A percentile compares a stretch with the other conserved stretches of the same genome.
These are phyloP conservation scores for Teleopsis dalmanni DNA, from an alignment of 1,140 invertebrate species.

Conservation along the genomic window DNA sequence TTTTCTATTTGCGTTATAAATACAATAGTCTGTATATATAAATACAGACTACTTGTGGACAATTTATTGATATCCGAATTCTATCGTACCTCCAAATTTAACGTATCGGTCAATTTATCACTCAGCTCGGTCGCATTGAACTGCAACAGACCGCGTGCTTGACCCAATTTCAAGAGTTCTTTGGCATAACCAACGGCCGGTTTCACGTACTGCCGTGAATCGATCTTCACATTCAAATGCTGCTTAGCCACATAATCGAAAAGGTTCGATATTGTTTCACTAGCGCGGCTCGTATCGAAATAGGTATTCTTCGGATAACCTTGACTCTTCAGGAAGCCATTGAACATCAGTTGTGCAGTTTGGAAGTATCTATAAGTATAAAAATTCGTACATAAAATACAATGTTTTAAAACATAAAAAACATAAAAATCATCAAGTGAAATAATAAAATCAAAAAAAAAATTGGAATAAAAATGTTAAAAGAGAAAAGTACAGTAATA, in stretches of 20 bases:
- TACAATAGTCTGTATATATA: no score
- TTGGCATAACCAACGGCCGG: constrained; percentile 63
- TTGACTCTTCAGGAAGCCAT: constrained; percentile 66
- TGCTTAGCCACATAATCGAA: constrained; percentile 60
- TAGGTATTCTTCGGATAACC: constrained; percentile 63
- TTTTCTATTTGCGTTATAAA: constrained; percentile 11
- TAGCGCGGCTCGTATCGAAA: constrained; percentile 60
- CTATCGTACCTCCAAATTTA: constrained; percentile 63
- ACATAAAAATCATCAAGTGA: neutral
- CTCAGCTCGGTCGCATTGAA: constrained; percentile 58
- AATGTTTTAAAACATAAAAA: constrained; percentile 8
- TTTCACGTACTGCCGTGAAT: constrained; percentile 64
- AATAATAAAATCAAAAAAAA: neutral
- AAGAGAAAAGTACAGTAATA: no score
- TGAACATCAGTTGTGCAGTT: constrained; percentile 61
- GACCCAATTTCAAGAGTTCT: constrained; percentile 60
- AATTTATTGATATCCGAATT: no score
- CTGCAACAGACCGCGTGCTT: constrained; percentile 55
- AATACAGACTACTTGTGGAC: no score
- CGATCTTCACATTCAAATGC: constrained; percentile 62
- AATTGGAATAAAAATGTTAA: no score
- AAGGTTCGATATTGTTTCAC: constrained; percentile 58
- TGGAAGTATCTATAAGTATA: constrained; percentile 53
- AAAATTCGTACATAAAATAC: constrained; percentile 9
- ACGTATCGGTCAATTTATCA: constrained; percentile 65